Conservation (phyloP, 2,797 vertebrate genomes). For the Morelia viridis region DNA sequence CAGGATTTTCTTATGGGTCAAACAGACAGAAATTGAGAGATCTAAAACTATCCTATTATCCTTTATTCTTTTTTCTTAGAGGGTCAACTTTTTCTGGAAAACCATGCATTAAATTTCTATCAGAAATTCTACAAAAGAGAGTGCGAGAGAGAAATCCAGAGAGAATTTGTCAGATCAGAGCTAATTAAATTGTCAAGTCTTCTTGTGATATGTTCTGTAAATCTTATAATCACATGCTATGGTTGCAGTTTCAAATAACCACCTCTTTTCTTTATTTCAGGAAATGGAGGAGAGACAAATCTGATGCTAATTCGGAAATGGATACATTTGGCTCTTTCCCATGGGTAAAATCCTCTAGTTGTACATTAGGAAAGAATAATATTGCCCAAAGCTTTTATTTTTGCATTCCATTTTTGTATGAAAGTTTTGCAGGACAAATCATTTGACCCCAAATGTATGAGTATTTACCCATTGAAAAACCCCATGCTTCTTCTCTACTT, state of each 20-base stretch:
- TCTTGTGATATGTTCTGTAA: neutral
- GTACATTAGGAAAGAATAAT: neutral
- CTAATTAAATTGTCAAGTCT: constrained; percentile 17
- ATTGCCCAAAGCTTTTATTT: neutral
- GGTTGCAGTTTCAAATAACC: constrained; percentile 7
- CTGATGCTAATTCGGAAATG: neutral
- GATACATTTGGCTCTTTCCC: neutral
- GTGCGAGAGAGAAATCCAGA: neutral
- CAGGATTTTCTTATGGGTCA: neutral
- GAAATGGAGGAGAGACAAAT: constrained; percentile 7
- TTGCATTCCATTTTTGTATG: neutral
- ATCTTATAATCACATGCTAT: constrained; percentile 10
- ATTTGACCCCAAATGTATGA: neutral
- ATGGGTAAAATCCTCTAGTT: neutral
- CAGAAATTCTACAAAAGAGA: neutral
- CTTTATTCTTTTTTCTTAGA: neutral
- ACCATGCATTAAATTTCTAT: constrained; percentile 11
- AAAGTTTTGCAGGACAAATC: constrained; percentile 6
- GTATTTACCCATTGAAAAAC: neutral
- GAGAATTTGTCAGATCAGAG: neutral
- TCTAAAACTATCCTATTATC: neutral
- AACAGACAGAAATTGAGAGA: neutral
- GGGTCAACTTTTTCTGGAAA: neutral
- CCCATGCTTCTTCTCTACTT: neutral
- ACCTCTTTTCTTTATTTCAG: neutral